phyloP scores from a whole-genome alignment of 2,888 invertebrate species.

The Hirtodrosophila cameraria region DNA sequence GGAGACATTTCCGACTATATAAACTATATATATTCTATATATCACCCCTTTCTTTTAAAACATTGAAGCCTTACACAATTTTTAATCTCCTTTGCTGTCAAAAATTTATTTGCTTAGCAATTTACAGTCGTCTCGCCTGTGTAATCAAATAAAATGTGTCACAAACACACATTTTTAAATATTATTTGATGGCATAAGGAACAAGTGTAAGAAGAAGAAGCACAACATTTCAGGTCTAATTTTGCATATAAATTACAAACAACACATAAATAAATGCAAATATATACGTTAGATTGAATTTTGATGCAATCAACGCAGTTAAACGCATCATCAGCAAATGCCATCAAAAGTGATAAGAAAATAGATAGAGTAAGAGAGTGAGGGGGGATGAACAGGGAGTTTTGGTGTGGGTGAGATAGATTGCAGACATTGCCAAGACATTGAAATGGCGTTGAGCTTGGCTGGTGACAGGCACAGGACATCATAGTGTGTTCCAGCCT shows the following conservation, averaged over 20 bases:
- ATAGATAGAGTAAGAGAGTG: not conserved
- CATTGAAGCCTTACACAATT: not conserved
- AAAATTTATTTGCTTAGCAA: slow-evolving; percentile 26
- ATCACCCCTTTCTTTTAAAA: too few species aligned
- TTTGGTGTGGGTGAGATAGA: slow-evolving; percentile 24
- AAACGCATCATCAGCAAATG: slow-evolving; percentile 49
- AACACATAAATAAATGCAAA: slow-evolving; percentile 80
- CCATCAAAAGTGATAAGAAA: slow-evolving; percentile 14
- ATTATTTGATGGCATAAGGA: slow-evolving; percentile 33
- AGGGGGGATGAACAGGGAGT: not conserved
- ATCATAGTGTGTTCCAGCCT: slow-evolving; percentile 1
- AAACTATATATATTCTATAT: too few species aligned
- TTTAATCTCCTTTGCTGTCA: not conserved
- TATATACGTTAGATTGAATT: slow-evolving; percentile 77
- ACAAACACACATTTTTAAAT: slow-evolving; percentile 45
- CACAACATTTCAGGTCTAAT: slow-evolving; percentile 57
- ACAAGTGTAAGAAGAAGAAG: slow-evolving; percentile 26
- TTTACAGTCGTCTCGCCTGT: slow-evolving; percentile 16
- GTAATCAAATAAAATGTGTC: slow-evolving; percentile 69
- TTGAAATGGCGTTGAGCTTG: slow-evolving; percentile 51
- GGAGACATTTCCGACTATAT: too few species aligned
- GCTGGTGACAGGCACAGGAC: slow-evolving; percentile 30
- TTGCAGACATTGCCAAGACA: slow-evolving; percentile 50
- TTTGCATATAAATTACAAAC: slow-evolving; percentile 78
- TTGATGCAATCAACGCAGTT: slow-evolving; percentile 74